These are phyloP conservation scores for Lysiphlebus fabarum DNA, from an alignment of 1,140 invertebrate species.

Conservation along the genomic window DNA sequence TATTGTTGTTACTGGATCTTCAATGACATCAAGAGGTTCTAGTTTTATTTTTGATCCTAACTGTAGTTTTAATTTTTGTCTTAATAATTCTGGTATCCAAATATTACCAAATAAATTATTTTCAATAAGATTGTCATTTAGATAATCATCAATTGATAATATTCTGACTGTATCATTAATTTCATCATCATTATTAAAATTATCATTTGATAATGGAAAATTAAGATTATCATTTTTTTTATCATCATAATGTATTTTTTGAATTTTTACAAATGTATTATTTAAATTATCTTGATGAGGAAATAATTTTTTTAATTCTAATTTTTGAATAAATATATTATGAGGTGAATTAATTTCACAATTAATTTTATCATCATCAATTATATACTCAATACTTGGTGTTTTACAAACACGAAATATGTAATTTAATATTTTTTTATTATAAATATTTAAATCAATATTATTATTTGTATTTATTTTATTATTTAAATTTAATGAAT, in stretches of 20 bases:
- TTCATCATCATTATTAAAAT: background rate
- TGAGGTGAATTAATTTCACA: conserved; percentile 1
- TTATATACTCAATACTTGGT: background rate
- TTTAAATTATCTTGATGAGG: conserved; percentile 8
- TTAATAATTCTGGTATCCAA: conserved; percentile 37
- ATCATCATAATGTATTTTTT: conserved; percentile 4
- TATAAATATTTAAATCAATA: conserved; percentile 1
- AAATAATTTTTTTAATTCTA: conserved; percentile 5
- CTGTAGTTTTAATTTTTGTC: conserved; percentile 39
- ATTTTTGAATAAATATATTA: conserved; percentile 5
- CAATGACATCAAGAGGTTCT: conserved; percentile 27
- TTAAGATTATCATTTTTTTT: conserved; percentile 4
- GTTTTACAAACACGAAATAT: conserved; percentile 15
- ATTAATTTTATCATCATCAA: background rate
- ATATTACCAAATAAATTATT: conserved; percentile 20
- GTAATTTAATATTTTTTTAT: background rate
- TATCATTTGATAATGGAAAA: background rate
- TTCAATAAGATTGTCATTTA: conserved; percentile 16
- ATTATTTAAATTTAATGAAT: background rate
- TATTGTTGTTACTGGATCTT: conserved; percentile 39
- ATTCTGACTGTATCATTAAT: background rate
- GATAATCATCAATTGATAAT: conserved; percentile 8
- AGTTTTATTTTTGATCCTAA: conserved; percentile 48
- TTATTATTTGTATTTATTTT: conserved; percentile 1
- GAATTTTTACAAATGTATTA: background rate